These are phyloP conservation scores for Orchestia grillus DNA, from an alignment of 1,140 invertebrate species.

Conservation along the genomic window DNA sequence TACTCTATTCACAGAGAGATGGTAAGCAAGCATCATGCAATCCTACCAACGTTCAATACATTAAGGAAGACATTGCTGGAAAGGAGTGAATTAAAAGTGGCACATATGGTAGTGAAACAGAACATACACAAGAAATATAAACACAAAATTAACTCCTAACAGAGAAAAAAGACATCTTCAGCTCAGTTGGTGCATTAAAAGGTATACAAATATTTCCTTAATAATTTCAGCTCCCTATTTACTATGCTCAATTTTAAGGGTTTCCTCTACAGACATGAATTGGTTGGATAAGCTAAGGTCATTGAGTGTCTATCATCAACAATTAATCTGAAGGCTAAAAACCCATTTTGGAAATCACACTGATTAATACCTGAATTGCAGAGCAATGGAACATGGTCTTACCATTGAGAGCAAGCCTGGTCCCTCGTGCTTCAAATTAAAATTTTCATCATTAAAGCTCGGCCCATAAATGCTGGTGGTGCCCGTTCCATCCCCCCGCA, in stretches of 20 bases:
- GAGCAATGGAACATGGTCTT: slow-evolving; percentile 66
- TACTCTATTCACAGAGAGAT: too few relatives aligned
- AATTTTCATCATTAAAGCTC: slow-evolving; percentile 98
- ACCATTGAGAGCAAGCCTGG: slow-evolving; percentile 98
- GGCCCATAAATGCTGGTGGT: slow-evolving; percentile 96
- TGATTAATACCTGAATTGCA: not conserved
- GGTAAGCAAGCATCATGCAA: too few relatives aligned
- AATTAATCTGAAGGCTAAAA: not conserved
- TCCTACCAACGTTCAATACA: too few relatives aligned
- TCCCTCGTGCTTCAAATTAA: slow-evolving; percentile 91
- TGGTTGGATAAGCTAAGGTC: not conserved
- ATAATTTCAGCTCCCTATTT: too few relatives aligned
- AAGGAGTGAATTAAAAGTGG: too few relatives aligned
- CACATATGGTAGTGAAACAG: not conserved
- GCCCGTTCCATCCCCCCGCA: slow-evolving; percentile 98
- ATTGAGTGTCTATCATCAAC: not conserved
- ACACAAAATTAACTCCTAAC: not conserved
- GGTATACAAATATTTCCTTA: too few relatives aligned
- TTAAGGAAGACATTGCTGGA: too few relatives aligned
- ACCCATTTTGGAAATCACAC: not conserved
- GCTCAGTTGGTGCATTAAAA: too few relatives aligned
- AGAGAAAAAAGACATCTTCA: not conserved
- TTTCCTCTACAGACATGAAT: too few relatives aligned
- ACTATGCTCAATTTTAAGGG: too few relatives aligned
- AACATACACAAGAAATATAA: not conserved